Conservation (phyloP, 2,797 vertebrate genomes). For the Paratrypauchen microcephalus region DNA sequence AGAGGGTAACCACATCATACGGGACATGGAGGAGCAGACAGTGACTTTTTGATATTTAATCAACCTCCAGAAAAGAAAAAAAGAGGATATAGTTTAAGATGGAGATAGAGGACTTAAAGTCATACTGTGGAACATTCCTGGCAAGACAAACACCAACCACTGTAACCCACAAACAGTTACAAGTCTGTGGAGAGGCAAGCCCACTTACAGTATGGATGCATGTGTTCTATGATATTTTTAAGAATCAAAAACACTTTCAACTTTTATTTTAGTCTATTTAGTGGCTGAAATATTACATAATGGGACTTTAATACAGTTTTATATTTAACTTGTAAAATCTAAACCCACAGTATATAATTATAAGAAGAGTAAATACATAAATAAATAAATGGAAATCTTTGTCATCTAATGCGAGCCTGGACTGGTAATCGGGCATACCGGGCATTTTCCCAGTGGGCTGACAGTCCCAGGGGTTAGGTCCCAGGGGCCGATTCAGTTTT, state of each 20-base stretch:
- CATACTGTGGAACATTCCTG: neutral
- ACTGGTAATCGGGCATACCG: too few relatives aligned
- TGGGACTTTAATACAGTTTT: neutral
- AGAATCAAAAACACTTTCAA: neutral
- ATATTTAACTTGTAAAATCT: too few relatives aligned
- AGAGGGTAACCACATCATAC: slow-evolving; percentile 58
- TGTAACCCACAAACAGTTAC: too few relatives aligned
- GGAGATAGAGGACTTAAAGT: neutral
- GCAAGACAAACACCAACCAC: too few relatives aligned
- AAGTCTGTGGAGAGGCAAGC: too few relatives aligned
- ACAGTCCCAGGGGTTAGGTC: too few relatives aligned
- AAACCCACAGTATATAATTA: neutral
- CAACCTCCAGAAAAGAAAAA: slow-evolving; percentile 14
- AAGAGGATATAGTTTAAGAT: neutral
- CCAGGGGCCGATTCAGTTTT: too few relatives aligned
- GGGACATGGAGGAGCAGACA: slow-evolving; percentile 59
- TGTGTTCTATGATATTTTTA: too few relatives aligned
- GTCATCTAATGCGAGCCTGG: too few relatives aligned
- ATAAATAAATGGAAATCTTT: neutral
- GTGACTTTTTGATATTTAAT: slow-evolving; percentile 32
- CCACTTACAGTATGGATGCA: too few relatives aligned
- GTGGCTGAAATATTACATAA: neutral
- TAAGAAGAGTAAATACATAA: neutral
- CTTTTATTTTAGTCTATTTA: too few relatives aligned
- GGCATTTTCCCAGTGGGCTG: too few relatives aligned